phyloP scores from a whole-genome alignment of 2,797 vertebrate species.

The Lagorchestes hirsutus region DNA sequence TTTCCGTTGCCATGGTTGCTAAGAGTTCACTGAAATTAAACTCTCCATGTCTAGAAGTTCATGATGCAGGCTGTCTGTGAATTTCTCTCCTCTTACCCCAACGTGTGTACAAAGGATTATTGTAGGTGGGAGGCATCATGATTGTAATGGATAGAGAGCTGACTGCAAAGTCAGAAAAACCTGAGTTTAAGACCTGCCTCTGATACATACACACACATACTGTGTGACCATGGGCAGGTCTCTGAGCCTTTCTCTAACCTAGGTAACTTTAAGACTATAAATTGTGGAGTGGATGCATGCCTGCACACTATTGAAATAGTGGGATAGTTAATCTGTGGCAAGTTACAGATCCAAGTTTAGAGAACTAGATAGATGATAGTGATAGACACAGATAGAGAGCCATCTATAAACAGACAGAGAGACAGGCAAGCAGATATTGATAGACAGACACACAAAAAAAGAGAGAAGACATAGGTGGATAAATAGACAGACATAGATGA shows the following conservation, averaged over 20 bases:
- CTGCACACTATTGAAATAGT: neutral
- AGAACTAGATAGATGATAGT: neutral
- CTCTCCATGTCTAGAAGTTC: slow-evolving; percentile 75
- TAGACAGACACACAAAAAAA: neutral
- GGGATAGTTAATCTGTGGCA: neutral
- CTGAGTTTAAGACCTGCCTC: neutral
- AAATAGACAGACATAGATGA: too few relatives aligned
- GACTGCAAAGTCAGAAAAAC: neutral
- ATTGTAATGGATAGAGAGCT: neutral
- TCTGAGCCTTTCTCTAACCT: neutral
- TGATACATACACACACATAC: neutral
- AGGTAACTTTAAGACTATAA: neutral
- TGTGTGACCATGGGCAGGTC: neutral
- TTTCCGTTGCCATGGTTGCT: slow-evolving; percentile 85
- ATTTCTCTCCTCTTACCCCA: slow-evolving; percentile 53
- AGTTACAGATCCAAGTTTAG: neutral
- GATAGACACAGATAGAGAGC: neutral
- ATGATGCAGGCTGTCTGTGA: slow-evolving; percentile 72
- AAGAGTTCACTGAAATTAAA: slow-evolving; percentile 81
- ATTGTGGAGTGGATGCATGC: neutral
- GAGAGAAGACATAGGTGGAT: too few relatives aligned
- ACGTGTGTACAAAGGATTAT: slow-evolving; percentile 32
- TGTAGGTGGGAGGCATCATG: neutral
- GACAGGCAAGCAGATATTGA: neutral
- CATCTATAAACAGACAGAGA: too few relatives aligned